Base-by-base conservation (phyloP, 2,113 vertebrate genomes). In the Hippopotamus amphibius region DNA sequence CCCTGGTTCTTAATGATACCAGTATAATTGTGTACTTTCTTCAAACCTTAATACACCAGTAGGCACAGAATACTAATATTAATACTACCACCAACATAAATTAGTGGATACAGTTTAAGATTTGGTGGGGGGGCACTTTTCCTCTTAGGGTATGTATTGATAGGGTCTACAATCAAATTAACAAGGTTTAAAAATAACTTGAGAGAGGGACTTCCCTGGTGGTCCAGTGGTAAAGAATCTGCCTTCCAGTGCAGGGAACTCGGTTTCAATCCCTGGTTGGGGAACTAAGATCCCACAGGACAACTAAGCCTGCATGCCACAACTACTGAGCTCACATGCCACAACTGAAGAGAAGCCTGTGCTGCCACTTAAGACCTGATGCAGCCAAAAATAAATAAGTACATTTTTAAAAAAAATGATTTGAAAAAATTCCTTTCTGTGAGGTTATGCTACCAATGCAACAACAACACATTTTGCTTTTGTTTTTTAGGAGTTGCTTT, bases 51-150 rank as follows among this genome's bases (percentile, higher is more conserved):
- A 30, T 69, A 88, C 5, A 74, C 61, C 59, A 79, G 88, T 19
- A 72, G 30, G 85, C 72, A 82, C 53, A 77, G 41, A 66, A 87
- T 71, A 82, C 30, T 77, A 71, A 66, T 55, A 63, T 48, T 53
- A 61, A 21, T 89, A 65, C 37, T 57, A 69, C 50, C 30, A 85
- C 71, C 22, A 43, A 72, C 10, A 7, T 63, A 83, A 57, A 82
- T 86, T 65, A 30, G 37, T 90, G 22, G 61, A 93, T 91, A 90
- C 61, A 79, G 55, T 87, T 93, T 82, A 96, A 82, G 76, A 92
- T 72, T 82, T 82, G 46, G 13, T 69, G 22, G 16, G 41, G 4
- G 46, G 41, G 13, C 0, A 19, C 6, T 83, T 83, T 53, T 41
- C 14, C 41, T 50, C 30, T 83, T 86, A 57, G 11, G 55, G 86